Evolutionary conservation across 2,113 vertebrate species (phyloP), one percentile per base, ranked within the genome.

Genomic region (Menura novaehollandiae): DNA sequence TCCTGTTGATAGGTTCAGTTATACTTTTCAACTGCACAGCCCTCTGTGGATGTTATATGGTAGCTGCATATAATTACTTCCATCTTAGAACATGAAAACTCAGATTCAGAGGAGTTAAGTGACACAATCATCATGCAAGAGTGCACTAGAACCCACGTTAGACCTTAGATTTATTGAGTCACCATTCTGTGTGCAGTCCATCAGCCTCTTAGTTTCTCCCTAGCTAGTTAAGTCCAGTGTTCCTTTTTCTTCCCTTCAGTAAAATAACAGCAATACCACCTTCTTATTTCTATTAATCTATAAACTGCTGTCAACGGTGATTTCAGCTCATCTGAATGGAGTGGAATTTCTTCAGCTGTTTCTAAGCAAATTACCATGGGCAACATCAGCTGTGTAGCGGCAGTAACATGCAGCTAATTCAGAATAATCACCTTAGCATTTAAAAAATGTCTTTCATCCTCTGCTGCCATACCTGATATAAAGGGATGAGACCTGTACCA

Each of bases 31-130:
- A 44, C 60, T 80, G 77, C 60, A 83, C 35, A 93, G 91, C 67
- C 85, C 67, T 90, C 92, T 77, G 58, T 71, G 64, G 68, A 56
- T 88, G 77, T 94, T 95, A 90, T 86, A 93, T 77, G 59, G 94
- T 90, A 84, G 88, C 87, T 95, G 89, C 88, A 95, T 91, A 91
- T 80, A 80, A 96, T 96, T 96, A 91, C 47, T 96, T 95, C 67
- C 44, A 88, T 76, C 85, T 85, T 66, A 88, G 71, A 91, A 73
- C 81, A 74, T 0, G 0, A 84, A 88, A 91, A 22, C 60, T 84
- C 28, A 28, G 47, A 91, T 93, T 94, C 90, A 81, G 79, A 88
- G 53, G 59, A 86, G 82, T 86, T 93, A 93, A 96, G 56, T 80
- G 82, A 81, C 85, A 93, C 24, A 85, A 71, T 80, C 88, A 93